These are phyloP conservation scores for Myiotriccus ornatus DNA, from an alignment of 2,797 vertebrate genomes.

Conservation along the genomic window DNA sequence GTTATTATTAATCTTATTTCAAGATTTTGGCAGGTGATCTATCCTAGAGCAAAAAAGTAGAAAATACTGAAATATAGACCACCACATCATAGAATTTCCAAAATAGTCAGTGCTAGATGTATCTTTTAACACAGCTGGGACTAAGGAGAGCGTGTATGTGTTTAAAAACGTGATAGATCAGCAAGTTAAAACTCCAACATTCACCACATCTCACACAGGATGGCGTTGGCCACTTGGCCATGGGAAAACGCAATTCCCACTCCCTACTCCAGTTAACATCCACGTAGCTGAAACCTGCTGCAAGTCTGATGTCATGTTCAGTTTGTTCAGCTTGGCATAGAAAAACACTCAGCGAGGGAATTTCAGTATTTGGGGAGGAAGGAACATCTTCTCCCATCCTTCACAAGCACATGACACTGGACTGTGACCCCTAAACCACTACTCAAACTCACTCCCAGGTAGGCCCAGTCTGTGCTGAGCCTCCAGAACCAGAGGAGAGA, in stretches of 20 bases:
- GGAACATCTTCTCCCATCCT: neutral
- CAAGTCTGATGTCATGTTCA: neutral
- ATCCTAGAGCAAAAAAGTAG: neutral
- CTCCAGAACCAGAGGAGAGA: neutral
- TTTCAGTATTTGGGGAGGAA: neutral
- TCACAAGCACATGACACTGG: neutral
- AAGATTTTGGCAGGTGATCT: neutral
- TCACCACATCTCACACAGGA: neutral
- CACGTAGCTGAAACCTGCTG: accelerated
- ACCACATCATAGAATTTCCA: neutral
- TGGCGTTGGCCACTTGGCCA: neutral
- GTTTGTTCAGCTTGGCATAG: neutral
- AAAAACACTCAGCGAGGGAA: neutral
- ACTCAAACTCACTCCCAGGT: neutral
- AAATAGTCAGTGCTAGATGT: neutral
- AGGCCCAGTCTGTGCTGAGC: neutral
- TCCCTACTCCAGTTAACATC: neutral
- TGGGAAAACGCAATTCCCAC: neutral
- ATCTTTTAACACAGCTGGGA: neutral
- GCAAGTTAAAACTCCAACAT: neutral
- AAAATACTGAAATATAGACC: neutral
- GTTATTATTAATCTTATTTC: neutral
- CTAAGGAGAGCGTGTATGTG: accelerated
- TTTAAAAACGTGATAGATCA: neutral
- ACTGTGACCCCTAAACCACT: neutral